phyloP scores from a whole-genome alignment of 2,113 vertebrate genomes.

The Dendrocopos noguchii region DNA sequence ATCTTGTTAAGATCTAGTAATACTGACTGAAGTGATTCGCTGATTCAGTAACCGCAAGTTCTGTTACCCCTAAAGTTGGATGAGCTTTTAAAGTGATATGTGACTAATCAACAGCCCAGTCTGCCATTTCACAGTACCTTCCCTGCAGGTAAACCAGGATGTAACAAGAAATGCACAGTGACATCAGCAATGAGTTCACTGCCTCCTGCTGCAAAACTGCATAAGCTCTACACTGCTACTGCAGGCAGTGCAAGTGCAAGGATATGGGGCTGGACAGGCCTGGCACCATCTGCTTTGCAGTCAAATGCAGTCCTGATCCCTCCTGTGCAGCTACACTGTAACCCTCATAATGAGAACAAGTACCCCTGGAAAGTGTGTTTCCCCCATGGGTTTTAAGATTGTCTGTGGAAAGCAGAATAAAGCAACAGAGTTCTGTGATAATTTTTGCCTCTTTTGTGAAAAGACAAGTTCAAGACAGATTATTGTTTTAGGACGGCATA shows the following conservation, averaged over 20 bases:
- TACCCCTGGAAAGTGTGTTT: rapidly evolving
- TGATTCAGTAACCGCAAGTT: neutral
- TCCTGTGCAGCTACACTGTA: neutral
- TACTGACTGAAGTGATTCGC: neutral
- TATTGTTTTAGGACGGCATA: neutral
- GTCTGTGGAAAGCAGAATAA: neutral
- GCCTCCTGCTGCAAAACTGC: neutral
- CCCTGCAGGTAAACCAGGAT: neutral
- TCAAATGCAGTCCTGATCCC: neutral
- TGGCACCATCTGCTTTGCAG: neutral
- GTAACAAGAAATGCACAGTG: neutral
- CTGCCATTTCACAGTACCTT: neutral
- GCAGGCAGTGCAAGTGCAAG: neutral
- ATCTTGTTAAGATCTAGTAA: neutral
- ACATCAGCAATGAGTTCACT: neutral
- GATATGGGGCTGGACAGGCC: too few species aligned
- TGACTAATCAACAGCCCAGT: neutral
- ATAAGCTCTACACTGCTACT: neutral
- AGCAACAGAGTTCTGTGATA: neutral
- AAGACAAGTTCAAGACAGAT: neutral
- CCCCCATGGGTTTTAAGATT: neutral
- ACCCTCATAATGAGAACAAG: neutral
- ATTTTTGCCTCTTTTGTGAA: neutral
- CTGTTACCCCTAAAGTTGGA: neutral
- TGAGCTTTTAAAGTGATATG: neutral